These are phyloP conservation scores for Troides helena DNA, from an alignment of 2,888 invertebrate species.

Conservation along the genomic window DNA sequence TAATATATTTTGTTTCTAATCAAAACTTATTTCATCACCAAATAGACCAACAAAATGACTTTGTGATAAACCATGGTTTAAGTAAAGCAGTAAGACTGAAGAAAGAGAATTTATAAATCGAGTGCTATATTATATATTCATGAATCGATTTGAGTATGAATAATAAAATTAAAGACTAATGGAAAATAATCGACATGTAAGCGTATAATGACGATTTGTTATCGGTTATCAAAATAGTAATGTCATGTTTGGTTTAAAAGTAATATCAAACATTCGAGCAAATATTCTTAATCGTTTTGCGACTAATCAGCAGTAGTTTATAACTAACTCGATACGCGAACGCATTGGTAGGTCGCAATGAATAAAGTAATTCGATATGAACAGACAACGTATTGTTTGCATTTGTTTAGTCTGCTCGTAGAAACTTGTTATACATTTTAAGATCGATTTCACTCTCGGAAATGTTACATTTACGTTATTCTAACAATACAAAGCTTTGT, in stretches of 20 bases:
- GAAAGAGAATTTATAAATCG: no score
- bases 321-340: constrained; percentile 5
- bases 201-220: no score
- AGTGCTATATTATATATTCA: background rate
- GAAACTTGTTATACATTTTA: constrained; percentile 13
- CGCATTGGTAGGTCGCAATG: constrained; percentile 14
- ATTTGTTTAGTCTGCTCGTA: constrained; percentile 24
- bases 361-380: constrained; percentile 25
- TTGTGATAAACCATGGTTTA: background rate
- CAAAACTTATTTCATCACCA: background rate
- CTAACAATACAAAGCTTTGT: background rate
- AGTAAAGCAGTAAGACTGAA: no score
- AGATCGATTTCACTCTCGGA: constrained; percentile 10
- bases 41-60: background rate
- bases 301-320: background rate
- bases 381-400: constrained; percentile 16
- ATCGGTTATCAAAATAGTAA: no score
- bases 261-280: no score
- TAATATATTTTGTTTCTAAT: background rate
- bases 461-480: constrained; percentile 13
- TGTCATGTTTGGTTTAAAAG: no score
- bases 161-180: background rate
- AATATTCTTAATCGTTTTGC: background rate
- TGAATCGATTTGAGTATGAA: background rate
- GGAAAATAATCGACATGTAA: background rate